A percentile compares a stretch with the other conserved stretches of the same genome.
Evolutionary conservation across 2,113 vertebrate species (phyloP).

Genomic region (Hyaena hyaena): DNA sequence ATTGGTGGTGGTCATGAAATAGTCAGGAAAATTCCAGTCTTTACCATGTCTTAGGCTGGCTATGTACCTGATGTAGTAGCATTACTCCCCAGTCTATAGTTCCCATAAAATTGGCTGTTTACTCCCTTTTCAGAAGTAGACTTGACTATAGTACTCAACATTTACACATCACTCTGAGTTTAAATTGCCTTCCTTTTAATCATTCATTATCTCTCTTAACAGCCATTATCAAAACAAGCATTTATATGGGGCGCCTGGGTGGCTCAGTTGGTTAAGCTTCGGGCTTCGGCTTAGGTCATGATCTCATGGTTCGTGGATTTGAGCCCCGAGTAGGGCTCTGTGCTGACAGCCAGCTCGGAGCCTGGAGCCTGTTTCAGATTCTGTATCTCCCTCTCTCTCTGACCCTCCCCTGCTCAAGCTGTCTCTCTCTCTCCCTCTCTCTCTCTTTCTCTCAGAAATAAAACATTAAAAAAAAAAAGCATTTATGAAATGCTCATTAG

Average conservation of each 20-base stretch:
- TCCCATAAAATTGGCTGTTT: background rate
- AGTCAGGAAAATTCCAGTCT: background rate
- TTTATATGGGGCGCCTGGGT: background rate
- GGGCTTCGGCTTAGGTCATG: too few species aligned
- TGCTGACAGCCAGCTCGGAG: too few species aligned
- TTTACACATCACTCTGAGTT: constrained; percentile 14
- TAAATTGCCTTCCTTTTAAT: constrained; percentile 32
- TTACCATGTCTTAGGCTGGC: background rate
- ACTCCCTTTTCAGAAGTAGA: background rate
- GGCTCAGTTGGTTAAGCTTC: too few species aligned
- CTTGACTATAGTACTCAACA: background rate
- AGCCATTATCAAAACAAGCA: background rate
- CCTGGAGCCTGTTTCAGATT: too few species aligned
- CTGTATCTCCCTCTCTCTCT: too few species aligned
- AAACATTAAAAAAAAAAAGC: background rate
- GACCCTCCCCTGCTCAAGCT: too few species aligned
- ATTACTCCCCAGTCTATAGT: background rate
- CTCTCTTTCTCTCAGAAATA: too few species aligned
- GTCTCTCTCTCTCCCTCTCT: too few species aligned
- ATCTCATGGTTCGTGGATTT: too few species aligned
- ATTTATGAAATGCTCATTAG: background rate
- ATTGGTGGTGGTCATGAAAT: background rate
- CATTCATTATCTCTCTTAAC: background rate
- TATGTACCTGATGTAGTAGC: background rate
- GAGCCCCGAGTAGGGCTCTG: too few species aligned